phyloP scores from a whole-genome alignment of 2,888 invertebrate genomes.

The Tanypteryx hageni region DNA sequence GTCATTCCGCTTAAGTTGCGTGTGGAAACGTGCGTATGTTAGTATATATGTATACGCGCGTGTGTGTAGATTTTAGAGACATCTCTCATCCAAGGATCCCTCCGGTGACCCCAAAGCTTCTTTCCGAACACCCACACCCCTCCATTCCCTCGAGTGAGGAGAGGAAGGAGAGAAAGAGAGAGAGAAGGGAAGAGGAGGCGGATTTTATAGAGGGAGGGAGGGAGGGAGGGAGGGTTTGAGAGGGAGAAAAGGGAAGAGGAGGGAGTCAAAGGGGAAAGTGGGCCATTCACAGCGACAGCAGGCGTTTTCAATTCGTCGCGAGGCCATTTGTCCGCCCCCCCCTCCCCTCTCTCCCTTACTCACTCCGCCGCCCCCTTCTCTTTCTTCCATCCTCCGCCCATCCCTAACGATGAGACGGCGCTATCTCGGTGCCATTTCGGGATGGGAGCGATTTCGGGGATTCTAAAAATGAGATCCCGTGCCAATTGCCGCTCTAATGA shows the following conservation, averaged over 20 bases:
- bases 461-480: neutral
- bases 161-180: no score
- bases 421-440: conserved; percentile 22
- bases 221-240: no score
- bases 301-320: conserved; percentile 32
- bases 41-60: neutral
- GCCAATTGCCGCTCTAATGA: conserved; percentile 24
- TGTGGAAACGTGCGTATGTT: no score
- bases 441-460: neutral
- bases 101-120: conserved; percentile 18
- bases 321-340: neutral
- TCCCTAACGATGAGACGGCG: neutral
- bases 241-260: neutral
- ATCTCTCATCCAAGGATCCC: neutral
- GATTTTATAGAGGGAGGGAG: no score
- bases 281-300: conserved; percentile 11
- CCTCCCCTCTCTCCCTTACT: neutral
- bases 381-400: neutral
- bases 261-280: conserved; percentile 32
- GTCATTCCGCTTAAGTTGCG: no score
- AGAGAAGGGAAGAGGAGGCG: no score
- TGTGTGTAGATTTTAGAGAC: neutral
- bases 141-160: neutral
- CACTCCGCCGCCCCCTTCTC: neutral
- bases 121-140: conserved; percentile 15